phyloP scores from a whole-genome alignment of 2,888 invertebrate genomes.

The Drosophila niveifrons region DNA sequence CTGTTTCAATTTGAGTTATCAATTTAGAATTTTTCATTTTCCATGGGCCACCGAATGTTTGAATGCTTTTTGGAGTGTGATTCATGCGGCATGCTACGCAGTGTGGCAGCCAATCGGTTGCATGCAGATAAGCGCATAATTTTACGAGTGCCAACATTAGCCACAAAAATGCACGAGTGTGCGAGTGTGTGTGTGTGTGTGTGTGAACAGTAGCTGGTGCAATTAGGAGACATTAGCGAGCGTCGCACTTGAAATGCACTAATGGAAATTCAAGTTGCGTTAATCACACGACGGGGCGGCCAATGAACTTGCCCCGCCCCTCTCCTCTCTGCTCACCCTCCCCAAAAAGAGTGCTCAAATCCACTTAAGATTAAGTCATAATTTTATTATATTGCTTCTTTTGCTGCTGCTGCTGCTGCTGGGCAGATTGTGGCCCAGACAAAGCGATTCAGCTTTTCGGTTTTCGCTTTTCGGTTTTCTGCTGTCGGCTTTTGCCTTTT shows the following conservation, averaged over 20 bases:
- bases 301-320: slow-evolving; percentile 25
- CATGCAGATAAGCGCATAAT: slow-evolving; percentile 63
- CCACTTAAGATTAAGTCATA: slow-evolving; percentile 79
- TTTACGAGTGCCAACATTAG: slow-evolving; percentile 65
- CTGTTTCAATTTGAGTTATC: slow-evolving; percentile 10
- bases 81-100: slow-evolving; percentile 30
- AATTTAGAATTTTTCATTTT: slow-evolving; percentile 10
- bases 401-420: not conserved
- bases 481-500: not conserved
- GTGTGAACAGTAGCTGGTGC: slow-evolving; percentile 35
- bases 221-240: slow-evolving; percentile 61
- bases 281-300: slow-evolving; percentile 42
- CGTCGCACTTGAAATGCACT: slow-evolving; percentile 51
- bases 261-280: slow-evolving; percentile 61
- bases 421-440: slow-evolving; percentile 1
- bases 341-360: slow-evolving; percentile 54
- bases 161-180: slow-evolving; percentile 15
- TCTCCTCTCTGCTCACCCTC: not conserved
- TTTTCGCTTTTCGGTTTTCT: too few species aligned
- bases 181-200: slow-evolving; percentile 1
- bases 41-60: slow-evolving; percentile 3
- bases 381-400: slow-evolving; percentile 28
- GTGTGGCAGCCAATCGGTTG: slow-evolving; percentile 24
- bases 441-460: slow-evolving; percentile 10
- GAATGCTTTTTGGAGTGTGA: slow-evolving; percentile 26